These are phyloP conservation scores for Rattus rattus DNA, from an alignment of 2,113 vertebrate species.

Conservation along the genomic window DNA sequence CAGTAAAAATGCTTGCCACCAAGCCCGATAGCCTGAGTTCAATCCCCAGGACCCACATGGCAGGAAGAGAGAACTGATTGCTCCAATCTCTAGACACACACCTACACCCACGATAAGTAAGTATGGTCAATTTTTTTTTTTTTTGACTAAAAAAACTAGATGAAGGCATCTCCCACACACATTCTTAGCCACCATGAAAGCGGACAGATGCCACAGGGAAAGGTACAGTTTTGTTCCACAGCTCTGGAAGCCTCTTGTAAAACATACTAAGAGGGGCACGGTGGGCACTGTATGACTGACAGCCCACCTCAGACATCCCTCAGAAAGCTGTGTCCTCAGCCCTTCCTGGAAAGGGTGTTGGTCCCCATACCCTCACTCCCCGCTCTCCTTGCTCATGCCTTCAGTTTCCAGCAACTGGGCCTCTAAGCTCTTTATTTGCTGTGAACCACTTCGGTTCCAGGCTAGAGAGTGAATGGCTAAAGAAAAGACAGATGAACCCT, in stretches of 20 bases:
- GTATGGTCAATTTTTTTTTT: too few relatives aligned
- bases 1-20: background rate
- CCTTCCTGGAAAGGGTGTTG: background rate
- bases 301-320: background rate
- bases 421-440: background rate
- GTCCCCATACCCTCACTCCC: background rate
- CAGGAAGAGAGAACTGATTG: background rate
- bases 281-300: background rate
- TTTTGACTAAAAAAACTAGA: background rate
- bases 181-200: background rate
- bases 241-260: background rate
- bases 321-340: background rate
- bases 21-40: background rate
- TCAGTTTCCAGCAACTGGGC: background rate
- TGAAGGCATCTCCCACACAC: background rate
- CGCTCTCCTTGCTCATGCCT: background rate
- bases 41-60: background rate
- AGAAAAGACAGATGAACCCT: background rate
- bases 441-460: background rate
- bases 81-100: background rate
- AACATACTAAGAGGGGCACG: background rate
- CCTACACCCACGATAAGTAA: too few relatives aligned
- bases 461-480: background rate
- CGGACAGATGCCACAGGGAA: background rate
- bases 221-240: background rate